A percentile compares a stretch with the other conserved stretches of the same genome.
These are phyloP conservation scores for Drosophila borborema DNA, from an alignment of 2,888 invertebrate genomes.

Conservation along the genomic window DNA sequence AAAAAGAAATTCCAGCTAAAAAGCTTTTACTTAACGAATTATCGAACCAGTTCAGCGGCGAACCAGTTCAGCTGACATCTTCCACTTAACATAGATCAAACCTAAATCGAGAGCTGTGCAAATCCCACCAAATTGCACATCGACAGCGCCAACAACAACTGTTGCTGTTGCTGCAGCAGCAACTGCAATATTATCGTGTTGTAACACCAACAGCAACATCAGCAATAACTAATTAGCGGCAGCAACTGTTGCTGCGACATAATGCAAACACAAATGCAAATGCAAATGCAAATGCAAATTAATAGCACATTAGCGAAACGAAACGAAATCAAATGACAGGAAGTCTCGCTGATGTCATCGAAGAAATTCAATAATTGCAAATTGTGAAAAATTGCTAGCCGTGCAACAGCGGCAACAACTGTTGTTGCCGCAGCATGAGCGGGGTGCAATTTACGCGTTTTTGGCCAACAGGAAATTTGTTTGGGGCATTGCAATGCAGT, in stretches of 20 bases:
- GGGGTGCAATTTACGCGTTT: conserved; percentile 67
- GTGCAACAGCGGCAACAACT: conserved; percentile 22
- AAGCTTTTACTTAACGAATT: not conserved
- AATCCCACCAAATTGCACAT: conserved; percentile 23
- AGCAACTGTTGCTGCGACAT: conserved; percentile 44
- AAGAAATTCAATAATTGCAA: conserved; percentile 76
- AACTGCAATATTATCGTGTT: conserved; percentile 20
- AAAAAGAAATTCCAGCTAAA: not conserved
- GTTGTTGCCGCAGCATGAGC: conserved; percentile 7
- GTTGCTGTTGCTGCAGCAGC: conserved; percentile 5
- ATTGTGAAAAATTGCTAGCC: conserved; percentile 67
- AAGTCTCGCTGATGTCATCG: conserved; percentile 70
- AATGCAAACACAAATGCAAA: conserved; percentile 17
- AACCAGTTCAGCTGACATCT: conserved; percentile 20
- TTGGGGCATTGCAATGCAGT: conserved; percentile 46
- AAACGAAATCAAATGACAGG: conserved; percentile 56
- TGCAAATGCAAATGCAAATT: conserved; percentile 52
- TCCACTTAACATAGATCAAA: conserved; percentile 10
- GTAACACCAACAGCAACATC: conserved; percentile 33
- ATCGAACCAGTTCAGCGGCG: conserved; percentile 6
- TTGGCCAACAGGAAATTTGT: conserved; percentile 70
- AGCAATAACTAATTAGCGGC: conserved; percentile 39
- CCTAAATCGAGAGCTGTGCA: conserved; percentile 26
- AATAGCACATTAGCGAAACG: conserved; percentile 65
- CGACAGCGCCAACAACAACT: conserved; percentile 3